Percentiles rank a stretch among this genome's conserved stretches.
phyloP scores from a whole-genome alignment of 2,797 vertebrate genomes.

The Hemibagrus guttatus region DNA sequence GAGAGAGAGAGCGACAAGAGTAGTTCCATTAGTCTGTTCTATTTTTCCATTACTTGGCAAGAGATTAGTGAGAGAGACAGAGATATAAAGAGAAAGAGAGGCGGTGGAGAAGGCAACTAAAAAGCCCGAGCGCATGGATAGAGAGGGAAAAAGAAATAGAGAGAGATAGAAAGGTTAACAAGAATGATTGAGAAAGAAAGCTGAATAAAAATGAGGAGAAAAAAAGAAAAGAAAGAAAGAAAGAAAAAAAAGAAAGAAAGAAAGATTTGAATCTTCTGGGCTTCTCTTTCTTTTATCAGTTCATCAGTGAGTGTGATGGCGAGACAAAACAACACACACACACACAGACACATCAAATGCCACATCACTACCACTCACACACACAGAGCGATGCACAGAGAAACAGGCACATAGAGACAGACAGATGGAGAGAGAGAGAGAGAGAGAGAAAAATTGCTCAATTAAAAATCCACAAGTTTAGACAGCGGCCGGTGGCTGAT shows the following conservation, averaged over 20 bases:
- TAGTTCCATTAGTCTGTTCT: neutral
- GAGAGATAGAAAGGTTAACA: neutral
- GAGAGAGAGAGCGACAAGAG: neutral
- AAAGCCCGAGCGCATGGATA: neutral
- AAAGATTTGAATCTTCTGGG: too few species aligned
- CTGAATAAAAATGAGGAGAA: neutral
- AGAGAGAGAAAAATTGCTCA: conserved; percentile 55
- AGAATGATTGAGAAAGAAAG: neutral
- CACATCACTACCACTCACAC: neutral
- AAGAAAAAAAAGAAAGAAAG: neutral
- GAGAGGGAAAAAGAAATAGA: neutral
- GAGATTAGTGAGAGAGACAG: too few species aligned
- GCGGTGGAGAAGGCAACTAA: neutral
- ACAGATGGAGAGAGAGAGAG: conserved; percentile 27
- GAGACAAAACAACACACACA: neutral
- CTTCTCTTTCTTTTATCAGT: neutral
- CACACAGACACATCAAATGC: neutral
- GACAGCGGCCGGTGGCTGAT: conserved; percentile 65
- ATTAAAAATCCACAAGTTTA: conserved; percentile 77
- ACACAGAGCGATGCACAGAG: neutral
- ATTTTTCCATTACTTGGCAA: neutral
- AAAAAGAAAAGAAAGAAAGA: neutral
- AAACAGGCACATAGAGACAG: neutral
- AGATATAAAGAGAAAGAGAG: neutral
- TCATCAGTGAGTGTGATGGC: neutral